Evolutionary conservation across 2,888 invertebrate species (phyloP), one percentile per base, ranked within the genome.

Genomic region (Dryococelus australis): DNA sequence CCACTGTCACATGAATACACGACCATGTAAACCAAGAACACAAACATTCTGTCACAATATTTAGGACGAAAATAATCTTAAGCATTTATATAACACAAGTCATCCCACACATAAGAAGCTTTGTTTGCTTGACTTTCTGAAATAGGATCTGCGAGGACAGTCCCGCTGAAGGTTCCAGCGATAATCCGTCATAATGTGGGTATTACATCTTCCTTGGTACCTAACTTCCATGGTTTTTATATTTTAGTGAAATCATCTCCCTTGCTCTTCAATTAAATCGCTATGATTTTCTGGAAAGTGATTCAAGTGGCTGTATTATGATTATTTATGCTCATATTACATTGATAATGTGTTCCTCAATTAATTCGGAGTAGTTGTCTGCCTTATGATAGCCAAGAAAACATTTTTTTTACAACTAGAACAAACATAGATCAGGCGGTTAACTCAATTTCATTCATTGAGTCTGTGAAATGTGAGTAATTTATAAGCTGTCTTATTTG

Each of bases 191-290:
- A 87, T 86, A 28, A 83, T 65, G n/a, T 65, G 24, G 2, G n/a
- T 65, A n/a, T 65, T 24, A 8, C 6, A 65, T 65, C 65, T 86
- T 53, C 87, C 86, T 26, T 86, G 84, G 84, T 86, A 87, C n/a
- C n/a, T 16, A 9, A 28, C 87, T 53, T 86, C 84, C 86, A 86
- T 86, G 24, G 9, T 78, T 65, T 83, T 87, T 24, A 87, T 24
- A 87, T 84, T 35, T 86, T 84, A 43, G 84, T 86, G 84, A 53
- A 86, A 86, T 87, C 84, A 35, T 86, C 65, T 84, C 84, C 53
- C 87, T 86, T 86, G 86, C 43, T 86, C 86, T 65, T 87, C 87
- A 84, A 65, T 84, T 20, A 28, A 27, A 53, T 78, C 86, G 26
- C 84, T 35, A 51, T 85, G 28, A 78, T 87, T 87, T 51, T 87